A percentile compares a stretch with the other conserved stretches of the same genome.
Evolutionary conservation across 2,888 invertebrate genomes (phyloP).

Genomic region (Spodoptera littoralis): DNA sequence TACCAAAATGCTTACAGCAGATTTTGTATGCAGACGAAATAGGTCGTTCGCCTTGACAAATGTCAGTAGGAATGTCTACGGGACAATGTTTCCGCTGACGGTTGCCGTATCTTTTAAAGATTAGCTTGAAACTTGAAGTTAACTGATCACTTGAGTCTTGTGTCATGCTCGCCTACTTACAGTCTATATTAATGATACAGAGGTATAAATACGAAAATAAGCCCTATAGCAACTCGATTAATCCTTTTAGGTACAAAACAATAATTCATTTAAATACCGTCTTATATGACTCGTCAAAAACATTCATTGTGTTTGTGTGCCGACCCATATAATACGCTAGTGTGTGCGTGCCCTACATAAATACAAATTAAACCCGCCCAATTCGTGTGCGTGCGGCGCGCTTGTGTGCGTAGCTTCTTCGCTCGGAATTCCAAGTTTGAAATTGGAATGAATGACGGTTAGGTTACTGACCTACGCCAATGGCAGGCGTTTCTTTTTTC

Average conservation of each 20-base stretch:
- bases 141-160: constrained; percentile 40
- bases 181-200: too few relatives aligned
- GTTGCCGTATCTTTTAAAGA: constrained; percentile 54
- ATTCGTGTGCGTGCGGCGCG: constrained; percentile 74
- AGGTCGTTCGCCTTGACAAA: constrained; percentile 49
- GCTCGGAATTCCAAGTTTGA: constrained; percentile 86
- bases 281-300: constrained; percentile 63
- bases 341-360: constrained; percentile 84
- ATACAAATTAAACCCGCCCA: constrained; percentile 75
- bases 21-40: constrained; percentile 50
- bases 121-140: constrained; percentile 39
- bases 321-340: constrained; percentile 76
- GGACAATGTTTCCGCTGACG: constrained; percentile 54
- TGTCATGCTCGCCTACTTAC: constrained; percentile 16
- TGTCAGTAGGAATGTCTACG: constrained; percentile 46
- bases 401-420: constrained; percentile 82
- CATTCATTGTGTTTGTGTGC: constrained; percentile 69
- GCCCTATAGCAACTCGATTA: constrained; percentile 21
- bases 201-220: background rate
- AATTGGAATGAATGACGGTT: constrained; percentile 87
- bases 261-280: constrained; percentile 55
- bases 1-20: constrained; percentile 41
- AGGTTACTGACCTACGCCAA: constrained; percentile 86
- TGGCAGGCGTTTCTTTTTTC: constrained; percentile 48
- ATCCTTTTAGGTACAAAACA: constrained; percentile 44